A percentile compares a stretch with the other conserved stretches of the same genome.
These are phyloP conservation scores for Hylomyscus alleni DNA, from an alignment of 2,797 vertebrate genomes.

Conservation along the genomic window DNA sequence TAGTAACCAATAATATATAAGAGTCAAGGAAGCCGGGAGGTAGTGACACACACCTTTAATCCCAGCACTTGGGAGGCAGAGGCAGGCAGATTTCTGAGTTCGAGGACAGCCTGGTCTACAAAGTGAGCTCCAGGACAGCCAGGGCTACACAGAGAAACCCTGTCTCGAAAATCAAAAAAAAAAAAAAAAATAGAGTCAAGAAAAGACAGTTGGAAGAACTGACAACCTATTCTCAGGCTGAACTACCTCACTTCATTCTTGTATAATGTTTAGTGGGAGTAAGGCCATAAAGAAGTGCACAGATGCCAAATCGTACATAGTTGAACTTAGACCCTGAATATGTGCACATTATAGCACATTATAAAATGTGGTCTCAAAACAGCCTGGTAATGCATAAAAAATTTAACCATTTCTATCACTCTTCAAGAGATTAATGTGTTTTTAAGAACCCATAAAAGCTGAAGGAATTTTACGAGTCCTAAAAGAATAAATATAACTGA, in stretches of 20 bases:
- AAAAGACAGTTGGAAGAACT: not conserved
- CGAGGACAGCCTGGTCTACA: too few species aligned
- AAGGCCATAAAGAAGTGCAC: not conserved
- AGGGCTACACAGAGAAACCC: too few species aligned
- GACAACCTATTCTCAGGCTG: not conserved
- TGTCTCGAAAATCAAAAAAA: too few species aligned
- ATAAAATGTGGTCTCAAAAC: slow-evolving; percentile 46
- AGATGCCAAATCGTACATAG: not conserved
- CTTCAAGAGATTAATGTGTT: slow-evolving; percentile 16
- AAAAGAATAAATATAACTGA: slow-evolving; percentile 62
- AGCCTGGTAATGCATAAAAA: not conserved
- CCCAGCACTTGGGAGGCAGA: too few species aligned
- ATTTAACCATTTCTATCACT: slow-evolving; percentile 16
- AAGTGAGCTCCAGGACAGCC: too few species aligned
- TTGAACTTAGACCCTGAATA: slow-evolving; percentile 32
- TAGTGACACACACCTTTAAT: too few species aligned
- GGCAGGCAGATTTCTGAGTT: too few species aligned
- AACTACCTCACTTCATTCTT: not conserved
- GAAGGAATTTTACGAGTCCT: slow-evolving; percentile 43
- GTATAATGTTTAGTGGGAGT: not conserved
- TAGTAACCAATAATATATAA: not conserved
- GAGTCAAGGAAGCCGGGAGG: not conserved
- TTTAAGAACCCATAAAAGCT: slow-evolving; percentile 47
- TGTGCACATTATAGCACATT: not conserved
- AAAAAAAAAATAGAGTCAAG: too few species aligned